Evolutionary conservation across 2,888 invertebrate species (phyloP).

Genomic region (Meta bourneti): DNA sequence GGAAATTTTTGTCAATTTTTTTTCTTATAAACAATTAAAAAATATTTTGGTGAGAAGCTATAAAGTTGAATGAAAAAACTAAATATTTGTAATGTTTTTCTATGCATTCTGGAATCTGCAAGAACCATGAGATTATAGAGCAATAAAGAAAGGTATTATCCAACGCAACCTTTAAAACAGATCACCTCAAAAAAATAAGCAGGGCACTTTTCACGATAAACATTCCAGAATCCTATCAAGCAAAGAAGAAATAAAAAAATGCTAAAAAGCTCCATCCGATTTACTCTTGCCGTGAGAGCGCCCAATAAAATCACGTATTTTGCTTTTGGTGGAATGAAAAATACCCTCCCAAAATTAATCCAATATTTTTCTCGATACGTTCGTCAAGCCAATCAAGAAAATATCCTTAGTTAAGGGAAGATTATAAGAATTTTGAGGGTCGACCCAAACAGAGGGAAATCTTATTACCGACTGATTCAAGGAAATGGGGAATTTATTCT

Average conservation of each 20-base stretch:
- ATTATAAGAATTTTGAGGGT: conserved; percentile 2
- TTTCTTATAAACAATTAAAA: too few relatives aligned
- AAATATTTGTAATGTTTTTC: too few relatives aligned
- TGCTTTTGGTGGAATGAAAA: neutral
- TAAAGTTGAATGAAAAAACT: too few relatives aligned
- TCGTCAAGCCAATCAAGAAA: neutral
- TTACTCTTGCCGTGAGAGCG: neutral
- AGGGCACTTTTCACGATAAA: neutral
- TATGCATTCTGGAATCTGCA: too few relatives aligned
- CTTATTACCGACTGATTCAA: neutral
- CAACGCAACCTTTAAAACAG: too few relatives aligned
- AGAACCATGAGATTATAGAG: too few relatives aligned
- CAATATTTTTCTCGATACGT: neutral
- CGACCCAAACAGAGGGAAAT: neutral
- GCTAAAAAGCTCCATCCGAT: neutral
- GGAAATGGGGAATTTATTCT: neutral
- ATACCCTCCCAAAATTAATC: neutral
- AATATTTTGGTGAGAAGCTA: too few relatives aligned
- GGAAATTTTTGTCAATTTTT: too few relatives aligned
- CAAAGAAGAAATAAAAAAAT: neutral
- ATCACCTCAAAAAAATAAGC: too few relatives aligned
- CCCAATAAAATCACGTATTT: neutral
- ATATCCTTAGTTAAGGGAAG: neutral
- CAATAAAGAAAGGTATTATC: too few relatives aligned
- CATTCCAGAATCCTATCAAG: neutral